phyloP scores from a whole-genome alignment of 2,888 invertebrate genomes.

The Synanthedon tipuliformis region DNA sequence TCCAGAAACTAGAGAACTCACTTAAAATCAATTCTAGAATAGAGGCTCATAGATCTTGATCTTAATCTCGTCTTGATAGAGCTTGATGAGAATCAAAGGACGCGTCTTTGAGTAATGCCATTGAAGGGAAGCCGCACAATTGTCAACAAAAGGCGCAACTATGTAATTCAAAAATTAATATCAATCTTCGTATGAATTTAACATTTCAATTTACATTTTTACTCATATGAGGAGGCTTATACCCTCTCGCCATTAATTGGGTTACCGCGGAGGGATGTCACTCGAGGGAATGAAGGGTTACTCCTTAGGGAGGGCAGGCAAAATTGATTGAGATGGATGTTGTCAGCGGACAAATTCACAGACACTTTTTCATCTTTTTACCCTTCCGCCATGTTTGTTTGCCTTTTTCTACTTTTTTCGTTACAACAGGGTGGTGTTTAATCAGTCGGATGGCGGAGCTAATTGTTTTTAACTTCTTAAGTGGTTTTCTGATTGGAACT shows the following conservation, averaged over 20 bases:
- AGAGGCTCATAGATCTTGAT: too few species aligned
- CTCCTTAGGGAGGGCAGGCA: constrained; percentile 44
- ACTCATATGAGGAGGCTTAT: constrained; percentile 37
- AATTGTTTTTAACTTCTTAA: constrained; percentile 57
- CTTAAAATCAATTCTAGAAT: too few species aligned
- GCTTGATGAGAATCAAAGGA: too few species aligned
- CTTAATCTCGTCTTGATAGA: too few species aligned
- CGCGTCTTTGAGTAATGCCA: too few species aligned
- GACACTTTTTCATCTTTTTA: constrained; percentile 45
- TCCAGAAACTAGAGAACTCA: too few species aligned
- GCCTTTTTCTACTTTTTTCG: constrained; percentile 12
- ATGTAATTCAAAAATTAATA: too few species aligned
- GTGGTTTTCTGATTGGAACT: constrained; percentile 33
- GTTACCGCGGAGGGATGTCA: constrained; percentile 47
- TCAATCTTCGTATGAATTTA: constrained; percentile 26
- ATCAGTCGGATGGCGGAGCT: constrained; percentile 32
- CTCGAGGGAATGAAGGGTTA: constrained; percentile 58
- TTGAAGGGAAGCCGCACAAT: too few species aligned
- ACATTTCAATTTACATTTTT: constrained; percentile 62
- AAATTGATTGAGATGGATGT: constrained; percentile 68
- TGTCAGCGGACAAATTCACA: constrained; percentile 56
- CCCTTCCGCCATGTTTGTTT: constrained; percentile 21
- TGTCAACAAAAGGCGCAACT: too few species aligned
- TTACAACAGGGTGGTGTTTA: constrained; percentile 24
- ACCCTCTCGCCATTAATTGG: constrained; percentile 59